A percentile compares a stretch with the other conserved stretches of the same genome.
These are phyloP conservation scores for Andrena trimmerana DNA, from an alignment of 2,888 invertebrate genomes.

Conservation along the genomic window DNA sequence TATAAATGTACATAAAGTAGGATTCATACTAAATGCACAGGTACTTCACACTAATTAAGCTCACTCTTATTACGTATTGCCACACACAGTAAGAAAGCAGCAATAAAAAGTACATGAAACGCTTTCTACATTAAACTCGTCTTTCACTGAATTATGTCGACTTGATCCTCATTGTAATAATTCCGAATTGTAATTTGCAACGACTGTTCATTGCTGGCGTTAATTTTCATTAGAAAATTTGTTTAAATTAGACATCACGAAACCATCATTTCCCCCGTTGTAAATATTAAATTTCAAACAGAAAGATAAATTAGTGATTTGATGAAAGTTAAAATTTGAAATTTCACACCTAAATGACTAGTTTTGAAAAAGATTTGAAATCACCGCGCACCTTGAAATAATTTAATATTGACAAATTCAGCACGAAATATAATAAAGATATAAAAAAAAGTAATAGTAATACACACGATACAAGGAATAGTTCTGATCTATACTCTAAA, in stretches of 20 bases:
- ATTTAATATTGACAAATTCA: slow-evolving; percentile 6
- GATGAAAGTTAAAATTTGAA: slow-evolving; percentile 4
- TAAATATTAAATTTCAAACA: slow-evolving; percentile 15
- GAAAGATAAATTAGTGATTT: neutral
- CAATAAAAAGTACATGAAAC: slow-evolving; percentile 13
- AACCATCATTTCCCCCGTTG: slow-evolving; percentile 12
- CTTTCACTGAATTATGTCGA: neutral
- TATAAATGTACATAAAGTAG: slow-evolving; percentile 10
- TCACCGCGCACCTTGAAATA: neutral
- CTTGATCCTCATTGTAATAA: slow-evolving; percentile 10
- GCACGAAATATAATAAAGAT: slow-evolving; percentile 12
- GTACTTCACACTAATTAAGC: slow-evolving; percentile 6
- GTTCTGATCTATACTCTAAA: slow-evolving; percentile 36
- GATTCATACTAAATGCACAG: slow-evolving; percentile 33
- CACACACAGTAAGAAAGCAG: slow-evolving; percentile 3
- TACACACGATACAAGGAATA: slow-evolving; percentile 10
- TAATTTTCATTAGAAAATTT: slow-evolving; percentile 3
- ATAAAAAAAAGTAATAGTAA: slow-evolving; percentile 28
- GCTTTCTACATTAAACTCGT: neutral
- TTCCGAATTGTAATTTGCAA: slow-evolving; percentile 21
- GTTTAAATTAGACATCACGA: slow-evolving; percentile 9
- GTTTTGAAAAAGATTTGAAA: neutral
- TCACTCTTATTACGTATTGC: slow-evolving; percentile 17
- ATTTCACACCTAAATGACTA: neutral
- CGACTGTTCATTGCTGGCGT: neutral